Evolutionary conservation across 2,797 vertebrate genomes (phyloP), one percentile per base, ranked within the genome.

Genomic region (Premnoplex brunnescens): DNA sequence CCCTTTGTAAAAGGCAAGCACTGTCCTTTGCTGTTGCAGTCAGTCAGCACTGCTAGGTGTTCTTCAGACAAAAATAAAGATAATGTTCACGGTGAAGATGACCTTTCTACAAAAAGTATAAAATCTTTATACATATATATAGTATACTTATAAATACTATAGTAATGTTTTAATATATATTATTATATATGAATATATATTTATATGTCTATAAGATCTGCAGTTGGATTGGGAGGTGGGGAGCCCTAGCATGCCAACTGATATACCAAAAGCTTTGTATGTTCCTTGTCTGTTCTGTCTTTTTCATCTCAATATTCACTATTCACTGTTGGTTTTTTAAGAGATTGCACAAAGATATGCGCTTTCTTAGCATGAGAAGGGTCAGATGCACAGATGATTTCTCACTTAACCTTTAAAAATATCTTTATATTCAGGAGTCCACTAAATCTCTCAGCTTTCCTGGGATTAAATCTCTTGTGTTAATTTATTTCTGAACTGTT

Each of bases 401-500:
- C 73, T 75, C 24, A 64, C 66, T 92, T 93, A 34, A 78, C 66
- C 51, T 82, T 84, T 84, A 22, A 60, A 88, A 84, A 71, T 19
- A 9, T 36, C 44, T 81, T 86, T 66, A 69, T 51, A 62, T 48
- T 88, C 9, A 46, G 39, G 88, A 75, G 23, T 60, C 20, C 14
- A 58, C 12, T 43, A 75, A 75, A 81, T 46, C 8, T 69, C 54
- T 81, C 54, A 56, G 4, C n/a, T 88, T 93, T 81, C 11, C 73
- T 58, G 37, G 15, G 46, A 23, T 44, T 69, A 62, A 76, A 15
- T n/a, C 14, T 68, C 52, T 74, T 77, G 32, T 66, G n/a, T 64
- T 88, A 64, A 64, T 84, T 93, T 86, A 34, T 78, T 86, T 90
- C 62, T 68, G 76, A 93, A 21, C n/a, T 36, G 32, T 86, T 85